These are phyloP conservation scores for Acrocephalus kingi DNA, from an alignment of 2,113 vertebrate genomes.

Conservation along the genomic window DNA sequence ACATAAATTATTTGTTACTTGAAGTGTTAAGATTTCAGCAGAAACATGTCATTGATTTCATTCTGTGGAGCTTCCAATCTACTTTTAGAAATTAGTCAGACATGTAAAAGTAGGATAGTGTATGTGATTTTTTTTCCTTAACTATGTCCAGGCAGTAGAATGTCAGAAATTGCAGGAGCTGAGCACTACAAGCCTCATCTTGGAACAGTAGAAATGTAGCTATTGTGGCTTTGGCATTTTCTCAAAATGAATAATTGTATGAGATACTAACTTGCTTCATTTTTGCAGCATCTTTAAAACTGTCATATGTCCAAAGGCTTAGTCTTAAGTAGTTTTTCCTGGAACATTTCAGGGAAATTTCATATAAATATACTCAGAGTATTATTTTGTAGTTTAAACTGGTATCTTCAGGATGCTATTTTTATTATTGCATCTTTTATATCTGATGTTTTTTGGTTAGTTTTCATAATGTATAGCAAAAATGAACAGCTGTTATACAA, in stretches of 20 bases:
- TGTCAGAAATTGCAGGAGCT: not conserved
- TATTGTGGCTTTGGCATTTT: conserved; percentile 18
- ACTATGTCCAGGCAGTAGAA: not conserved
- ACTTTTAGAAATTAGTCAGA: not conserved
- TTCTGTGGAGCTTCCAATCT: not conserved
- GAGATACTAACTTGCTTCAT: not conserved
- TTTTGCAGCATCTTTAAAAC: conserved; percentile 9
- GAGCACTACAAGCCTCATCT: not conserved
- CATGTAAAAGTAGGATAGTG: not conserved
- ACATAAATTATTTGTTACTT: not conserved
- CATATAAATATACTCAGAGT: not conserved
- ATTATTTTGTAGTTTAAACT: conserved; percentile 10
- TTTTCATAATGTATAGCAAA: not conserved
- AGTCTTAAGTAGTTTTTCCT: conserved; percentile 15
- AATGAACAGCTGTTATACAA: not conserved
- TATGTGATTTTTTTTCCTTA: not conserved
- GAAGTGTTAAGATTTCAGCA: not conserved
- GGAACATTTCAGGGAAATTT: conserved; percentile 11
- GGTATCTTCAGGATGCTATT: not conserved
- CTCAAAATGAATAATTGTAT: not conserved
- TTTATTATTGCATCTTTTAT: not conserved
- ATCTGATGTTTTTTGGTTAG: not conserved
- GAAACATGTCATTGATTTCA: not conserved
- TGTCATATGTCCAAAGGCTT: conserved; percentile 5
- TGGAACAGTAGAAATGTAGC: not conserved